phyloP scores from a whole-genome alignment of 2,797 vertebrate species.

The Urosaurus nigricauda region DNA sequence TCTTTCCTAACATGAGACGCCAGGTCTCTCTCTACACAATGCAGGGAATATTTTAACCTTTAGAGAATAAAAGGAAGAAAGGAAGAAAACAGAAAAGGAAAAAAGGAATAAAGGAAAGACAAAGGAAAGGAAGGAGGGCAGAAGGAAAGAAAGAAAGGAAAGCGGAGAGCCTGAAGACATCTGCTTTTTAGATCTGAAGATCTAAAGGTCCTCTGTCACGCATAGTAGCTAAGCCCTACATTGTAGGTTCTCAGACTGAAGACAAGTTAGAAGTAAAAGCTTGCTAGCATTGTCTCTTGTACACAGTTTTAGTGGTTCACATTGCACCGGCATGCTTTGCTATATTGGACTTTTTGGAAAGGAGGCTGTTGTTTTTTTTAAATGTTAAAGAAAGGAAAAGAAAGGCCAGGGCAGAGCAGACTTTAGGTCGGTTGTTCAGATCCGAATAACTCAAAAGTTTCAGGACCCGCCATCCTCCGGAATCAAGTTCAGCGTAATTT shows the following conservation, averaged over 20 bases:
- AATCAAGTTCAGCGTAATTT: neutral
- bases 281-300: neutral
- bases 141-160: neutral
- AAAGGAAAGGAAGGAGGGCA: too few relatives aligned
- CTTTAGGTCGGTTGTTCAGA: neutral
- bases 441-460: neutral
- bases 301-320: neutral
- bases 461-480: neutral
- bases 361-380: too few relatives aligned
- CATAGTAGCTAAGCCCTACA: neutral
- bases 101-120: neutral
- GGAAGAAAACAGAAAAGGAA: too few relatives aligned
- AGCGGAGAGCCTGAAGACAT: neutral
- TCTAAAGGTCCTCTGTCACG: neutral
- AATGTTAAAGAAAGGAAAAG: neutral
- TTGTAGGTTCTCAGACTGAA: neutral
- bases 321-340: neutral
- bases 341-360: too few relatives aligned
- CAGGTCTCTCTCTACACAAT: neutral
- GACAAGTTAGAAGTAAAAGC: neutral
- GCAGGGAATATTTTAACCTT: neutral
- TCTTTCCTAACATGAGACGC: neutral
- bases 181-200: conserved; percentile 1
- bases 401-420: neutral
- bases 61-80: neutral